Evolutionary conservation across 2,797 vertebrate species (phyloP).

Genomic region (Astyanax mexicanus): DNA sequence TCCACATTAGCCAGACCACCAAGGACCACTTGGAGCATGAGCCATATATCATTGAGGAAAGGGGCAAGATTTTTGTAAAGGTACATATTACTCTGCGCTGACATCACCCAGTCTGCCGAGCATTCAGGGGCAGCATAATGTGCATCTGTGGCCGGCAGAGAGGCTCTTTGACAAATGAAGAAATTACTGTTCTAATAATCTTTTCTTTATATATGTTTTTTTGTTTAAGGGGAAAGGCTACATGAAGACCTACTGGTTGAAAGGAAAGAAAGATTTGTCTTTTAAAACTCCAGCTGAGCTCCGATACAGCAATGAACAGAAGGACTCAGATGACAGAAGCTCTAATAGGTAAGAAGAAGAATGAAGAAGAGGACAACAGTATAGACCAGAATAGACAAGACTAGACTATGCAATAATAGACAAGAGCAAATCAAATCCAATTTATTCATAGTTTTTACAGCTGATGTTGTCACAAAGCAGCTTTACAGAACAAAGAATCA

Average conservation of each 20-base stretch:
- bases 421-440: too few species aligned
- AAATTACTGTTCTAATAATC: neutral
- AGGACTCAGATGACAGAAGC: conserved; percentile 75
- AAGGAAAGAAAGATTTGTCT: conserved; percentile 78
- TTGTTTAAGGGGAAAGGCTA: conserved; percentile 73
- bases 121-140: neutral
- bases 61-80: conserved; percentile 82
- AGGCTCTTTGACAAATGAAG: neutral
- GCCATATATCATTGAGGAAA: conserved; percentile 79
- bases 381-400: neutral
- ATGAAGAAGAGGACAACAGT: neutral
- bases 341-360: conserved; percentile 71
- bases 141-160: neutral
- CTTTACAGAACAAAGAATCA: too few species aligned
- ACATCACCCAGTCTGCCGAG: neutral
- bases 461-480: too few species aligned
- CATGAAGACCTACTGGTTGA: conserved; percentile 84
- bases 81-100: conserved; percentile 52
- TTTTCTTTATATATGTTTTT: neutral
- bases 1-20: conserved; percentile 82
- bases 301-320: conserved; percentile 76
- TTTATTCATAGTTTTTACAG: too few species aligned
- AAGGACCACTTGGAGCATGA: conserved; percentile 82
- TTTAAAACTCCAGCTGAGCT: conserved; percentile 78
- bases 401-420: too few species aligned